Base-by-base conservation (phyloP, 2,113 vertebrate species). In the Prunella fulvescens region DNA sequence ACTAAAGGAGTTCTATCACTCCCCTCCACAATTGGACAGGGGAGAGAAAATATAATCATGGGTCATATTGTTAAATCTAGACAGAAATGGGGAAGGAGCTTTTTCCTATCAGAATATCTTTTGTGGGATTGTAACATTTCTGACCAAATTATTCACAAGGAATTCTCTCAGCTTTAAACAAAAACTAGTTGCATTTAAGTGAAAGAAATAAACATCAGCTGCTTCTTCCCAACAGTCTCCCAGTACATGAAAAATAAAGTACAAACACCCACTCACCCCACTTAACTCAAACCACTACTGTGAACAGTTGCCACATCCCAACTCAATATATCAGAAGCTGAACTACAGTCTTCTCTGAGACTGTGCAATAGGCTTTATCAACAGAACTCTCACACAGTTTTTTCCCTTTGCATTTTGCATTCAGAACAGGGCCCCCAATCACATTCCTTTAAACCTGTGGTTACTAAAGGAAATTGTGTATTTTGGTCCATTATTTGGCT, bases 151-250 rank as follows among this genome's bases (percentile, higher is more conserved):
- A 74, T 57, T 81, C 44, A 37, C 39, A 67, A 81, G 62, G 44
- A 81, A 71, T 62, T 87, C 26, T 79, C 53, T 89, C 65, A 48
- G 31, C 48, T 72, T 77, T 93, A 71, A 90, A 88, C 24, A 94
- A 90, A 95, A 93, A 29, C 6, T 60, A 17, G 13, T 72, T 84
- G n/a, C 4, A 79, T 74, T 76, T 80, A 90, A 80, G 62, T 72
- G 54, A 67, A 45, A 88, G 14, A 92, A 93, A 84, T 47, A 87
- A 88, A 45, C 19, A 69, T 74, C 33, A 84, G 57, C 57, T 87
- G 19, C 25, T 60, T 69, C 44, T 87, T 48, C 13, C 22, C 18
- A 91, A 62, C 12, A 62, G 51, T 39, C 33, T 73, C 23, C 35
- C 16, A 50, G 25, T 35, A 62, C 9, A 45, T 14, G 33, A 31